Evolutionary conservation across 2,888 invertebrate genomes (phyloP).

Genomic region (Polymixis lichenea): DNA sequence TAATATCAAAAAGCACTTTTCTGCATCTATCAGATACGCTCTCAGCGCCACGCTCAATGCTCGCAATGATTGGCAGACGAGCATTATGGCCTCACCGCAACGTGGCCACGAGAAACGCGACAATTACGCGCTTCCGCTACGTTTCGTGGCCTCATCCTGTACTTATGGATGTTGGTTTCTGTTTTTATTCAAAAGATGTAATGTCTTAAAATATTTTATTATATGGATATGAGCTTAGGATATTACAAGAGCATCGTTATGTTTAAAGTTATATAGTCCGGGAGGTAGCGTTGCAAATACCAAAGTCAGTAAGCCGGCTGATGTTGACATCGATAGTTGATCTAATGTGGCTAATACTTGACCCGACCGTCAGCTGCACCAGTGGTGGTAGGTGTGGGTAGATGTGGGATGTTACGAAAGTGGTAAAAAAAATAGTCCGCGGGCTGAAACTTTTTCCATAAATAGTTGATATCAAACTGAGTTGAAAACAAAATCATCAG

Average conservation of each 20-base stretch:
- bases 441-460: no score
- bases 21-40: constrained; percentile 48
- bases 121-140: constrained; percentile 51
- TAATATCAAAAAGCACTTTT: constrained; percentile 32
- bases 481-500: no score
- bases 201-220: not conserved
- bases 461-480: no score
- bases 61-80: constrained; percentile 70
- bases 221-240: not conserved
- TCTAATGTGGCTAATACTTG: not conserved
- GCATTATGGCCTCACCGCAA: constrained; percentile 68
- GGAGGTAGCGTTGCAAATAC: not conserved
- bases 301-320: not conserved
- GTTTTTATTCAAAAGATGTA: not conserved
- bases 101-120: constrained; percentile 64
- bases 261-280: not conserved
- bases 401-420: not conserved
- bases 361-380: not conserved
- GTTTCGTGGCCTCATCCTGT: constrained; percentile 36
- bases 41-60: constrained; percentile 68
- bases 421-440: not conserved
- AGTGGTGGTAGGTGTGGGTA: not conserved
- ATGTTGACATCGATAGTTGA: not conserved
- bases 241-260: not conserved
- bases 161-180: constrained; percentile 6